Base-by-base conservation (phyloP, 2,113 vertebrate species). In the Thomomys bottae region DNA sequence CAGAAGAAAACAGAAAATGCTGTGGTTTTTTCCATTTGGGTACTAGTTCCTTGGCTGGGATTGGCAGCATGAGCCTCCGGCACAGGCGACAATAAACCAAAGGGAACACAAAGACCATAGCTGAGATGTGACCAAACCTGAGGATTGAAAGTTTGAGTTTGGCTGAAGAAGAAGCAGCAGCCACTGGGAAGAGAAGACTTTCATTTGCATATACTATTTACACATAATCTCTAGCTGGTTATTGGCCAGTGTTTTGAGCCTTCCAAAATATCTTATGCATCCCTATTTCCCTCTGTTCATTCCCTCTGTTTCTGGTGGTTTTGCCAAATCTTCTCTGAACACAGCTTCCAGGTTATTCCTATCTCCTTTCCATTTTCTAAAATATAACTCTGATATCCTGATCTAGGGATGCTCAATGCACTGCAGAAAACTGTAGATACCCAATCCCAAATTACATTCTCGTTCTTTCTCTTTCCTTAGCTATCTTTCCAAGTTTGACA, bases 1-100 rank as follows among this genome's bases (percentile, higher is more conserved):
- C 87, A 95, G 73, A 92, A 95, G 89, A 94, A 95, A 93, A 95
- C 84, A 95, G 76, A 97, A 92, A 93, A 84, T 57, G 66, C 64
- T 67, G 91, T 0, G 38, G 68, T 94, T 84, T 94, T 78, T 93
- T 67, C 83, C 84, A 61, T 64, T 88, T 86, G 88, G 86, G 64
- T 73, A 64, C 84, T 84, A 88, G n/a, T 42, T 67, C 68, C 42
- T 42, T 45, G 88, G 72, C 88, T 73, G 57, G 5, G 3, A 40
- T 38, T 0, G 7, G 42, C 9, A n/a, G 76, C 38, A 15, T 71
- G 81, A 90, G n/a, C 30, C 38, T 10, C 1, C 40, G 45, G 23
- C 61, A 72, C 14, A 10, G 66, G 5, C 3, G 63, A 80, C 12
- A 49, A 57, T 6, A 42, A 79, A 54, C 57, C n/a, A 20, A 59